Base-by-base conservation (phyloP, 2,888 invertebrate species). In the Polydrusus tereticollis region DNA sequence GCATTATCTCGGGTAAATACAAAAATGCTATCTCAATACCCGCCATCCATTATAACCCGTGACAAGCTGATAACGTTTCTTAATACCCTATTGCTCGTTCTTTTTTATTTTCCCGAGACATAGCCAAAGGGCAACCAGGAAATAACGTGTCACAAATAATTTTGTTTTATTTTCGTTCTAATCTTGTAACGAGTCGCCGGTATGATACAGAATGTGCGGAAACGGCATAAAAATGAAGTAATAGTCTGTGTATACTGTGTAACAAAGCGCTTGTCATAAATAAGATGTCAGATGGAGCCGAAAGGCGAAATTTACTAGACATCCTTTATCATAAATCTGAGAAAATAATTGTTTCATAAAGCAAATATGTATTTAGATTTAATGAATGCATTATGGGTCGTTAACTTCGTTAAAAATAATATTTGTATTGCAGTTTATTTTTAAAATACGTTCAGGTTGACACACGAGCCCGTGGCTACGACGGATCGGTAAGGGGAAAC, bases 51-150 rank as follows among this genome's bases (percentile, higher is more conserved):
- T 66, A 55, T 23, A 21, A 1, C 43, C 18, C 6, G n/a, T 29
- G 55, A 50, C 52, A 64, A 16, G 26, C 41, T 33, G 66, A 66
- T 66, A 57, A 57, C 66, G 8, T 66, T 26, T 66, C 66, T 66
- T 59, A 59, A 59, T 59, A 26, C 41, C 26, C n/a, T 21, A 66
- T 58, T 45, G 45, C 57, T 58, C 45, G 18, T 66, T 7, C 26
- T 20, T 58, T 58, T 66, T 66, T 58, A 66, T 66, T 66, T 55
- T 23, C 38, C 18, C 20, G 66, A 63, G 57, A 26, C 57, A 33
- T 45, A 66, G 66, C 58, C 58, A 66, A 58, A 66, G 66, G 66
- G 66, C 58, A 66, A 38, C 57, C 41, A 57, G 58, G 66, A 66
- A 66, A 66, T 66, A 57, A 66, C 66, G 10, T 58, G 66, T 58